Evolutionary conservation across 1,140 invertebrate genomes (phyloP), one percentile per base, ranked within the genome.

Genomic region (Hyposmocoma kahamanoa): DNA sequence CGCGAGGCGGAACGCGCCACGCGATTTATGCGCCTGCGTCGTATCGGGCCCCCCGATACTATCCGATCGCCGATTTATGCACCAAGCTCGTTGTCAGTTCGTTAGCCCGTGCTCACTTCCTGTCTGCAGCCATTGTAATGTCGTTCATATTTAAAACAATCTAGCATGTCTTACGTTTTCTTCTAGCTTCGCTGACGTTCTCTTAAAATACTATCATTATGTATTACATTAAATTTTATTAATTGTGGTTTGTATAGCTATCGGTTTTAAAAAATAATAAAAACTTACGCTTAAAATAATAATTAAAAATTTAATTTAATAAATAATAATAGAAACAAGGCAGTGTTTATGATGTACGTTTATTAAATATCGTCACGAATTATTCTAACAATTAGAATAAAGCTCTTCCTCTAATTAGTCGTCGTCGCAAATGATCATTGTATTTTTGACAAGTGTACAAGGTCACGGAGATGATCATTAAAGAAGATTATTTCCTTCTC

Each of bases 381-480:
- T n/a, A n/a, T n/a, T n/a, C n/a, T n/a, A n/a, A n/a, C n/a, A n/a
- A n/a, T n/a, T n/a, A n/a, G n/a, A n/a, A n/a, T n/a, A n/a, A n/a
- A n/a, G n/a, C n/a, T n/a, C n/a, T n/a, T n/a, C n/a, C n/a, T n/a
- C n/a, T n/a, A n/a, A n/a, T n/a, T n/a, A n/a, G n/a, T n/a, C n/a
- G n/a, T n/a, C n/a, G n/a, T n/a, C n/a, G n/a, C n/a, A n/a, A n/a
- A n/a, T n/a, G n/a, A n/a, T n/a, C n/a, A n/a, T n/a, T n/a, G n/a
- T n/a, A n/a, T n/a, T n/a, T n/a, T n/a, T n/a, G n/a, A n/a, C n/a
- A n/a, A n/a, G n/a, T n/a, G n/a, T n/a, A n/a, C n/a, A n/a, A n/a
- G n/a, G n/a, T n/a, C 64, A 78, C 76, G 66, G 78, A 60, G 49
- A 73, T 59, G 59, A 56, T 70, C 58, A 69, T 81, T 69, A 67